phyloP scores from a whole-genome alignment of 2,888 invertebrate genomes.

The Chrysotoxum bicinctum region DNA sequence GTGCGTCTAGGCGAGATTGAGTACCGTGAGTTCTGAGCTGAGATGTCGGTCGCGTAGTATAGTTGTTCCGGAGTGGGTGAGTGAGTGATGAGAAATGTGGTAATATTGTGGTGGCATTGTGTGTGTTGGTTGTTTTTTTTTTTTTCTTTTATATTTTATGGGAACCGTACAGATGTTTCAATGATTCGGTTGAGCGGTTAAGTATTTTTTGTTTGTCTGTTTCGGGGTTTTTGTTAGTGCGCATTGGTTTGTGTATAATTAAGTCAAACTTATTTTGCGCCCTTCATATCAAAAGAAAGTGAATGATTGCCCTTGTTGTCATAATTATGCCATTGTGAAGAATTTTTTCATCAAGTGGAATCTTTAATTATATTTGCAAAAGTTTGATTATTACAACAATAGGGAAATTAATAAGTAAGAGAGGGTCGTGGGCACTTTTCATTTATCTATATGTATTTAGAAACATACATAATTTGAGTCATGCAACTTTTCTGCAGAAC shows the following conservation, averaged over 20 bases:
- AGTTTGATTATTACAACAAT: not conserved
- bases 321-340: not conserved
- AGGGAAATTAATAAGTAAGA: too few species aligned
- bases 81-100: slow-evolving; percentile 65
- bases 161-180: slow-evolving; percentile 63
- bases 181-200: slow-evolving; percentile 57
- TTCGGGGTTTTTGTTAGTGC: slow-evolving; percentile 19
- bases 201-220: slow-evolving; percentile 14
- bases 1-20: slow-evolving; percentile 38
- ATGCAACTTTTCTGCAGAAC: too few species aligned
- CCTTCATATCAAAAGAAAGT: slow-evolving; percentile 32
- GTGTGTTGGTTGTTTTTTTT: slow-evolving; percentile 33
- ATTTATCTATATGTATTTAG: too few species aligned
- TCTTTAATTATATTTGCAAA: not conserved
- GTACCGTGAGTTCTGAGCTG: not conserved
- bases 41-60: not conserved
- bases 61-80: slow-evolving; percentile 33
- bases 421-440: too few species aligned
- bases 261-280: slow-evolving; percentile 26
- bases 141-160: slow-evolving; percentile 22
- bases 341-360: not conserved
- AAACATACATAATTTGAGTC: too few species aligned
- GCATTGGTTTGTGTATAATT: slow-evolving; percentile 47
- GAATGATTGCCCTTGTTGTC: slow-evolving; percentile 24
- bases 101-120: slow-evolving; percentile 56